phyloP scores from a whole-genome alignment of 2,888 invertebrate species.

The Agonum fuliginosum region DNA sequence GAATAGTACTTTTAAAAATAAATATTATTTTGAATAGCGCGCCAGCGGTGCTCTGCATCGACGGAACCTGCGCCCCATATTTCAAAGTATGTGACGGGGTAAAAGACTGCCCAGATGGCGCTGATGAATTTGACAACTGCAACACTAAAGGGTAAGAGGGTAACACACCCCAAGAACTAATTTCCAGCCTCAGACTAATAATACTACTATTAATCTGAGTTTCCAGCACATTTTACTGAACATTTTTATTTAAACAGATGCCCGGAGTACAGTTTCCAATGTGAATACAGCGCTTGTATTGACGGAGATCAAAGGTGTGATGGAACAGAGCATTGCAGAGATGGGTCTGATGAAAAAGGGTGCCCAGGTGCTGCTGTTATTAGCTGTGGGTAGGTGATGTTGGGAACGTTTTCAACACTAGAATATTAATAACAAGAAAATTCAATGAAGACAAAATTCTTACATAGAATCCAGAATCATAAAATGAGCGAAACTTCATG shows the following conservation, averaged over 20 bases:
- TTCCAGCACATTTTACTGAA: too few relatives aligned
- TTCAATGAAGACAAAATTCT: too few relatives aligned
- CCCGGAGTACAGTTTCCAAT: conserved; percentile 72
- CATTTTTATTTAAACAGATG: conserved; percentile 67
- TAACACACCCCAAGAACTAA: too few relatives aligned
- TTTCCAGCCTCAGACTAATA: too few relatives aligned
- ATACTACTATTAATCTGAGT: too few relatives aligned
- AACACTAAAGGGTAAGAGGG: conserved; percentile 65
- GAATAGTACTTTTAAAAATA: conserved; percentile 4
- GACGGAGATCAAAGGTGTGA: conserved; percentile 71
- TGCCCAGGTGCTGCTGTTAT: neutral
- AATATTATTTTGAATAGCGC: conserved; percentile 33
- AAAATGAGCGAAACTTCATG: too few relatives aligned
- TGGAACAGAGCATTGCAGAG: conserved; percentile 72
- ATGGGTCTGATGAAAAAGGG: conserved; percentile 73
- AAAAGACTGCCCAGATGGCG: conserved; percentile 64
- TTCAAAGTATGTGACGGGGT: conserved; percentile 64
- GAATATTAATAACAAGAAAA: neutral
- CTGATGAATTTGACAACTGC: conserved; percentile 63
- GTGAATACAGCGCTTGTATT: conserved; percentile 75
- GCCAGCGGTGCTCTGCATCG: conserved; percentile 65
- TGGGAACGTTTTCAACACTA: too few relatives aligned
- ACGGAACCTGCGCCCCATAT: conserved; percentile 64
- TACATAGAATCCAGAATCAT: too few relatives aligned
- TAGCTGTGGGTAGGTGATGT: conserved; percentile 61